These are phyloP conservation scores for Ptilorrhoa leucosticta DNA, from an alignment of 2,113 vertebrate species.

Conservation along the genomic window DNA sequence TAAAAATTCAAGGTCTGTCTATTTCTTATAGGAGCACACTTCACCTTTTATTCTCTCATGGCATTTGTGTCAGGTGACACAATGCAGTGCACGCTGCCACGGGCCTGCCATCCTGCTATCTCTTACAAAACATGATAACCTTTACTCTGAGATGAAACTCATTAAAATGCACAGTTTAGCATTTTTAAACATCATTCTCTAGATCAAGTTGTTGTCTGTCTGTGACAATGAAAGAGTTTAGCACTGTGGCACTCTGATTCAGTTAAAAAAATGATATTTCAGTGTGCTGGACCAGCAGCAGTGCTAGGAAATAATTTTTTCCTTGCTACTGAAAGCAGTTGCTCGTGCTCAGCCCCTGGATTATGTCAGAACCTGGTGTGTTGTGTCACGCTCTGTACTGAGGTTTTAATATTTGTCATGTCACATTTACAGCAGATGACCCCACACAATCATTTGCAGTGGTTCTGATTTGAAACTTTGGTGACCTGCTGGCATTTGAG, in stretches of 20 bases:
- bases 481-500: not conserved
- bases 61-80: not conserved
- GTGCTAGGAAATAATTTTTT: not conserved
- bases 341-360: not conserved
- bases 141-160: not conserved
- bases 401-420: not conserved
- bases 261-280: not conserved
- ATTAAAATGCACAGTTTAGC: not conserved
- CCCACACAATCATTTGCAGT: not conserved
- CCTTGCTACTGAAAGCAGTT: not conserved
- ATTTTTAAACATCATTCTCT: not conserved
- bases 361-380: not conserved
- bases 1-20: not conserved
- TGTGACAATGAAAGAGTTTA: not conserved
- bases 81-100: not conserved
- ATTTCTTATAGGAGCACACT: not conserved
- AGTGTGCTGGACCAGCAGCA: not conserved
- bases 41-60: not conserved
- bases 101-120: not conserved
- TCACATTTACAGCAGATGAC: not conserved
- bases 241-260: not conserved
- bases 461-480: not conserved
- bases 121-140: not conserved
- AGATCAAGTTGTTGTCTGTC: not conserved
- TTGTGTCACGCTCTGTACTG: not conserved